Conservation (phyloP, 2,797 vertebrate genomes). For the Acipenser ruthenus region DNA sequence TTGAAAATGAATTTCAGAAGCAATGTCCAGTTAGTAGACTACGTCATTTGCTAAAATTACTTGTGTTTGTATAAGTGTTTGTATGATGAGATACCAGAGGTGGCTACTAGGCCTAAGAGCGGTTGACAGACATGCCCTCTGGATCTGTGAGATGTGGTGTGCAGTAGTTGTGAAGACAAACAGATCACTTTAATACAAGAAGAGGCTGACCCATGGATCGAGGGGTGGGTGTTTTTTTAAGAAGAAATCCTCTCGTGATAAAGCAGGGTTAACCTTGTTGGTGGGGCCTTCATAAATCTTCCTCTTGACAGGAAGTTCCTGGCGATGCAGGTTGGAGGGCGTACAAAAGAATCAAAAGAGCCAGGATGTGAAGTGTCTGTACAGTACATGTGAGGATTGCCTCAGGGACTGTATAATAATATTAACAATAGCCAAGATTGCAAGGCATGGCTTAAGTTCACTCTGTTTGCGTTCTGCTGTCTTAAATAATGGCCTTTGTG, state of each 20-base stretch:
- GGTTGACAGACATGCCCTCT: conserved; percentile 32
- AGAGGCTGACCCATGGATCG: conserved; percentile 52
- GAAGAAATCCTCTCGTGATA: conserved; percentile 71
- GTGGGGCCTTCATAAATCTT: conserved; percentile 84
- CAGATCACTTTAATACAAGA: conserved; percentile 60
- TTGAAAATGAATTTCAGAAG: not conserved
- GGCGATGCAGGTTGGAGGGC: conserved; percentile 71
- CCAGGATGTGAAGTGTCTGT: conserved; percentile 75
- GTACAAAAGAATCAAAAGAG: conserved; percentile 76
- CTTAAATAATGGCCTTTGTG: conserved; percentile 47
- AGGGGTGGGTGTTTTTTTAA: conserved; percentile 80
- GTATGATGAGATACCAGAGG: conserved; percentile 21
- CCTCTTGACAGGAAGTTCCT: conserved; percentile 75
- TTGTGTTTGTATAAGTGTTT: too few species aligned
- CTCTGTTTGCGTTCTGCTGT: conserved; percentile 50
- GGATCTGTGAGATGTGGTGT: conserved; percentile 39
- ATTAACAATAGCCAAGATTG: conserved; percentile 74
- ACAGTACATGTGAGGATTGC: conserved; percentile 62
- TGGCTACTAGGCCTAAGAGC: conserved; percentile 41
- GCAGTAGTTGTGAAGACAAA: conserved; percentile 69
- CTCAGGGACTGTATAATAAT: conserved; percentile 80
- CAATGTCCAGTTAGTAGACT: conserved; percentile 14
- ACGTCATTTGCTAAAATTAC: too few species aligned
- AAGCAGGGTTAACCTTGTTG: conserved; percentile 66
- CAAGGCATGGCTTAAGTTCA: conserved; percentile 50